Conservation (phyloP, 2,113 vertebrate species). For the Nestor notabilis region DNA sequence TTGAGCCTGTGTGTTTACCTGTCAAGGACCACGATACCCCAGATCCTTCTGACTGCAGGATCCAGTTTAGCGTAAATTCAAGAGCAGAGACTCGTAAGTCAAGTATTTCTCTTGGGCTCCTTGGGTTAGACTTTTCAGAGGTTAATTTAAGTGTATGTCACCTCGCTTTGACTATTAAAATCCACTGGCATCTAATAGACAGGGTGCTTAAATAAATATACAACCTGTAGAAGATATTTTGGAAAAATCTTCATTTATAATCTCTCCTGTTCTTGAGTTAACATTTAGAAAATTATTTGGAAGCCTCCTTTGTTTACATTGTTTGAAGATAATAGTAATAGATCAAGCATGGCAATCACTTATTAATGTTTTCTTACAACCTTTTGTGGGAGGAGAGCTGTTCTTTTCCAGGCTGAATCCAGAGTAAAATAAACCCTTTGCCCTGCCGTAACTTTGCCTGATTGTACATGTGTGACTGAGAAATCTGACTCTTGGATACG, state of each 20-base stretch:
- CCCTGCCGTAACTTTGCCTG: not conserved
- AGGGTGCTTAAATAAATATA: not conserved
- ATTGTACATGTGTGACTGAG: not conserved
- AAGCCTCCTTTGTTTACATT: not conserved
- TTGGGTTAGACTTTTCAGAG: not conserved
- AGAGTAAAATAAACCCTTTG: not conserved
- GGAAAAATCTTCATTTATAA: not conserved
- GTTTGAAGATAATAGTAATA: not conserved
- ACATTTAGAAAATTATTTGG: not conserved
- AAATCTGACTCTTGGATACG: not conserved
- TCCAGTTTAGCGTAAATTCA: not conserved
- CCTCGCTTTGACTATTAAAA: not conserved
- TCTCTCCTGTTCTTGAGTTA: not conserved
- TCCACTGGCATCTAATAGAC: not conserved
- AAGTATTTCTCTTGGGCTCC: not conserved
- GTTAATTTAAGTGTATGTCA: not conserved
- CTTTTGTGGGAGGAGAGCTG: not conserved
- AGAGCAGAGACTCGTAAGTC: not conserved
- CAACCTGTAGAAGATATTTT: not conserved
- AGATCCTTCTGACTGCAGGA: not conserved
- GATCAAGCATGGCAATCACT: not conserved
- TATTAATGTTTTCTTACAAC: not conserved
- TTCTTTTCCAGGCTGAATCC: not conserved
- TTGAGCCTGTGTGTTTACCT: not conserved
- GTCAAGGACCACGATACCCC: not conserved